Evolutionary conservation across 1,140 invertebrate species (phyloP), one percentile per base, ranked within the genome.

Genomic region (Marisa cornuarietis): DNA sequence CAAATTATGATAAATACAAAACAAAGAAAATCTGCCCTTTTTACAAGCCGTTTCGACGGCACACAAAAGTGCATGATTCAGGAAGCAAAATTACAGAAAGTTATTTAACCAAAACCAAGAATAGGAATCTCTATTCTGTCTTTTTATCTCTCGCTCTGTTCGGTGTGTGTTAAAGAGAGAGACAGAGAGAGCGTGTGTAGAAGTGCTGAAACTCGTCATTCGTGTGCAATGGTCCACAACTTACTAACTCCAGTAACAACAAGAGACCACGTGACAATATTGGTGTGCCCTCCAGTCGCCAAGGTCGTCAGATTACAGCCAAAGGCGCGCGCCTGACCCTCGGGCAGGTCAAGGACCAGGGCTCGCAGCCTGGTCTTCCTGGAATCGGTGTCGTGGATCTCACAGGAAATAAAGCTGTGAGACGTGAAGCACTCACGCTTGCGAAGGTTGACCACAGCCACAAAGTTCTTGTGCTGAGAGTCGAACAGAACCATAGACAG

Each of bases 231-330:
- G 54, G 11, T 58, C 11, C 8, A 68, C 26, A 16, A 68, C 65
- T 68, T 68, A 68, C 65, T 68, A 31, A 11, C n/a, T n/a, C 65
- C 26, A 13, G 65, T 68, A n/a, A 73, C 71, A 10, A 54, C 52
- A 54, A 73, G 7, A n/a, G 71, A 73, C 71, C 71, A 73, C 49
- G 71, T 52, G 22, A 73, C 52, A 20, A 73, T 52, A 8, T 26
- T 31, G 54, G 54, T 52, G 4, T 10, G 42, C 6, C 71, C 71
- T n/a, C 71, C 71, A 0, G 71, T 5, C 42, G 71, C 54, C 10
- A 54, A 13, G 13, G 54, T 73, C 42, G 71, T 52, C 20, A 52
- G 49, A 22, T 73, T 73, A 58, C 54, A 58, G 54, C 54, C 54
- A 18, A 58, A 58, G 11, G 11, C 22, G n/a, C 65, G 22, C 65